Base-by-base conservation (phyloP, 1,140 invertebrate genomes). In the Drosophila paulistorum region DNA sequence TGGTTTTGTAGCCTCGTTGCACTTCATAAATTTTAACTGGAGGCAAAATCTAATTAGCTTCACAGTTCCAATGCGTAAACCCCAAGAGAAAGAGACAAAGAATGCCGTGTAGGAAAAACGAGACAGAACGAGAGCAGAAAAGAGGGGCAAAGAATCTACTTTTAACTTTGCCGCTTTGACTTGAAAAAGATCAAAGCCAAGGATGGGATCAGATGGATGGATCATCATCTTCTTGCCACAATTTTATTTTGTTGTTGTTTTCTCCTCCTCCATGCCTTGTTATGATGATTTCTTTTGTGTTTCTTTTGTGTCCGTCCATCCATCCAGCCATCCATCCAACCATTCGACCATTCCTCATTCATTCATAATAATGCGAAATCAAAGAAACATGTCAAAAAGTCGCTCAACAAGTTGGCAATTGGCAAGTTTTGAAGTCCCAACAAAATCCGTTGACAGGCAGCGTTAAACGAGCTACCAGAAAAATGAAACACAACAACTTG, bases 11-110 rank as follows among this genome's bases (percentile, higher is more conserved):
- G 54, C 20, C 82, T 89, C 84, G 84, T 83, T 87, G 84, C 84
- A 87, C 84, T 84, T 87, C 85, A 87, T 87, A 87, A 87, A 87
- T 84, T 89, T 84, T 74, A 79, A 87, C 83, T 77, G 81, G 70
- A 65, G 60, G 70, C 62, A 68, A 41, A 13, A 64, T 60, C 77
- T 84, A 84, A 84, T 84, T 84, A 84, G 73, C 81, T 84, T 83
- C 75, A 83, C 75, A 72, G 80, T 76, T 75, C 71, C 62, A 68
- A 65, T 68, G 71, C 13, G 73, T 67, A 71, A 82, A 80, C 75
- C 37, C 37, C 37, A 76, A 83, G 80, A 71, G 66, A 64, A 62
- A 65, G 30, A 30, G 11, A 65, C 26, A 33, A 48, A 17, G 48
- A 41, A 20, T 39, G 11, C 11, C 37, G 3, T 39, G 3, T 37